Percentiles rank a stretch among this genome's conserved stretches.
Evolutionary conservation across 2,113 vertebrate genomes (phyloP).

Genomic region (Genyomyrus donnyi): DNA sequence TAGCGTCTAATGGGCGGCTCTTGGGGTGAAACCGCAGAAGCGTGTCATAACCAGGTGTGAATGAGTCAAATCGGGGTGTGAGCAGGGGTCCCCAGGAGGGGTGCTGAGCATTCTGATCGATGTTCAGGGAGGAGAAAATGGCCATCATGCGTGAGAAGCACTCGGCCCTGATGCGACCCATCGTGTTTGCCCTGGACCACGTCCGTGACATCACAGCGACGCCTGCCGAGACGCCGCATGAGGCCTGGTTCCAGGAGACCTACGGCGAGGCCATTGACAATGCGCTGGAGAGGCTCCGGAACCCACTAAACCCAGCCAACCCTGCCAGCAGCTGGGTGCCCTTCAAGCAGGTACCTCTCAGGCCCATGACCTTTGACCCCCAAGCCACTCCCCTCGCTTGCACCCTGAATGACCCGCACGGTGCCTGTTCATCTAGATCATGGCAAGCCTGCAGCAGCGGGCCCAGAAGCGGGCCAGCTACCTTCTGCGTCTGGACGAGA

Average conservation of each 20-base stretch:
- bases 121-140: constrained; percentile 86
- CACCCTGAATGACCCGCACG: not conserved
- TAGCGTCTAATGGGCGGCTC: not conserved
- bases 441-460: constrained; percentile 93
- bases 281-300: constrained; percentile 82
- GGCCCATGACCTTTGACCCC: not conserved
- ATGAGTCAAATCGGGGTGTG: not conserved
- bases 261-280: constrained; percentile 82
- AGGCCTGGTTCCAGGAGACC: constrained; percentile 95
- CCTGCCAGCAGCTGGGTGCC: constrained; percentile 94
- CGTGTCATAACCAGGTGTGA: not conserved
- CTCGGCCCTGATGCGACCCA: constrained; percentile 91
- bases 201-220: constrained; percentile 88
- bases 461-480: constrained; percentile 95
- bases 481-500: constrained; percentile 83
- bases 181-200: constrained; percentile 93
- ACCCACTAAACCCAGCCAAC: constrained; percentile 86
- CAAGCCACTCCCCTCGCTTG: not conserved
- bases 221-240: constrained; percentile 87
- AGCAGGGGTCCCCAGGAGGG: not conserved
- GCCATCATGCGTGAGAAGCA: constrained; percentile 98
- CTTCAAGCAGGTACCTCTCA: constrained; percentile 81
- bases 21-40: not conserved
- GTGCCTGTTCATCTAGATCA: constrained; percentile 62
- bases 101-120: not conserved